Evolutionary conservation across 1,140 invertebrate genomes (phyloP).

Genomic region (Leptinotarsa texana): DNA sequence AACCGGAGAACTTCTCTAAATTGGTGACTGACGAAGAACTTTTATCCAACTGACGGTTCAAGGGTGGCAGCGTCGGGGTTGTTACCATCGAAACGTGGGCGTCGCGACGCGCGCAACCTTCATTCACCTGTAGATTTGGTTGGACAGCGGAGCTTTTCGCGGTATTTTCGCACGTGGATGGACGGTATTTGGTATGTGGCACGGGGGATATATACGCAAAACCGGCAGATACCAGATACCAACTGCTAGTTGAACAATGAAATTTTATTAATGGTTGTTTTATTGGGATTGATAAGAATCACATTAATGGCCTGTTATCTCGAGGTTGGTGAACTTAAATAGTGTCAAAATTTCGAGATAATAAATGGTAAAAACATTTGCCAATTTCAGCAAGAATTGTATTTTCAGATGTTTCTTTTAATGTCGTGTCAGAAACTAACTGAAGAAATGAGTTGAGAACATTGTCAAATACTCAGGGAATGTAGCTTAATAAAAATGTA

Average conservation of each 20-base stretch:
- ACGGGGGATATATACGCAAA: background rate
- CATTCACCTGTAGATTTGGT: constrained; percentile 23
- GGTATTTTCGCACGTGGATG: constrained; percentile 25
- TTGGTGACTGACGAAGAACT: constrained; percentile 9
- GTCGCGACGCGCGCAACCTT: constrained; percentile 41
- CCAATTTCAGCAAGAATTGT: background rate
- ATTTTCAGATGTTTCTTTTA: no score
- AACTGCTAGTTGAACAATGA: constrained; percentile 3
- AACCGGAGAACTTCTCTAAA: background rate
- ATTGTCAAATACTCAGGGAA: no score
- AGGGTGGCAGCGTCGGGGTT: constrained; percentile 31
- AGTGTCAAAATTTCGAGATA: constrained; percentile 31
- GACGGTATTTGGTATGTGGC: background rate
- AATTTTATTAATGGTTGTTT: constrained; percentile 6
- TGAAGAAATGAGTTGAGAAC: no score
- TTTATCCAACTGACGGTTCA: constrained; percentile 25
- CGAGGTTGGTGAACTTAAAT: constrained; percentile 31
- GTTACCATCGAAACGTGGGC: constrained; percentile 38
- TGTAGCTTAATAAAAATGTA: no score
- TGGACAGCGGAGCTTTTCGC: background rate
- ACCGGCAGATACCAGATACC: background rate
- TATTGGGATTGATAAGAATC: constrained; percentile 1
- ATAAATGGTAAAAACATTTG: background rate
- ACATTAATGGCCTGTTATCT: constrained; percentile 13
- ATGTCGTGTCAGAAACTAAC: no score